These are phyloP conservation scores for Naja naja DNA, from an alignment of 2,113 vertebrate genomes.

Conservation along the genomic window DNA sequence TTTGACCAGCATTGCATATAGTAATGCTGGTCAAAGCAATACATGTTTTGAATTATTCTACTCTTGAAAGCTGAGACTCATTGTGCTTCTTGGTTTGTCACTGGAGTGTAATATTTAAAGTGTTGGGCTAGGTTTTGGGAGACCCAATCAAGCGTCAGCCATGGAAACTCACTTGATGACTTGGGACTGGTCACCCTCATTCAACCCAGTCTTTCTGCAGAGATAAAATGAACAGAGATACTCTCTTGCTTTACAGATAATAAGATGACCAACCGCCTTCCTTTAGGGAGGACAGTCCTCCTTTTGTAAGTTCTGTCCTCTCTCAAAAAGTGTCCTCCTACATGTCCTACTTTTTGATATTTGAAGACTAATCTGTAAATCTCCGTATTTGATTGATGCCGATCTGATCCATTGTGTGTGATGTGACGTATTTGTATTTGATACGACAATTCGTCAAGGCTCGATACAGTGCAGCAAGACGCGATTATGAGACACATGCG, in stretches of 20 bases:
- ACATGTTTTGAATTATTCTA: slow-evolving; percentile 14
- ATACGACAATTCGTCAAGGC: too few species aligned
- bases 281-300: too few species aligned
- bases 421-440: too few species aligned
- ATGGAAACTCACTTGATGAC: slow-evolving; percentile 1
- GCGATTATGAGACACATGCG: too few species aligned
- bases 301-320: too few species aligned
- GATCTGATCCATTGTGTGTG: too few species aligned
- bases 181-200: neutral
- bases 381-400: too few species aligned
- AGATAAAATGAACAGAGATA: neutral
- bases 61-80: neutral
- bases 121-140: neutral
- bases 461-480: too few species aligned
- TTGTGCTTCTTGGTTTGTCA: neutral
- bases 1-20: slow-evolving; percentile 30
- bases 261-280: too few species aligned
- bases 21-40: slow-evolving; percentile 5
- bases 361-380: too few species aligned
- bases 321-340: too few species aligned
- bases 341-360: too few species aligned
- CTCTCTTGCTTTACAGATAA: neutral
- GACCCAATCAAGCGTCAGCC: neutral
- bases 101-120: neutral
- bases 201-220: neutral